A percentile compares a stretch with the other conserved stretches of the same genome.
These are phyloP conservation scores for Pogonocherus hispidulus DNA, from an alignment of 2,888 invertebrate genomes.

Conservation along the genomic window DNA sequence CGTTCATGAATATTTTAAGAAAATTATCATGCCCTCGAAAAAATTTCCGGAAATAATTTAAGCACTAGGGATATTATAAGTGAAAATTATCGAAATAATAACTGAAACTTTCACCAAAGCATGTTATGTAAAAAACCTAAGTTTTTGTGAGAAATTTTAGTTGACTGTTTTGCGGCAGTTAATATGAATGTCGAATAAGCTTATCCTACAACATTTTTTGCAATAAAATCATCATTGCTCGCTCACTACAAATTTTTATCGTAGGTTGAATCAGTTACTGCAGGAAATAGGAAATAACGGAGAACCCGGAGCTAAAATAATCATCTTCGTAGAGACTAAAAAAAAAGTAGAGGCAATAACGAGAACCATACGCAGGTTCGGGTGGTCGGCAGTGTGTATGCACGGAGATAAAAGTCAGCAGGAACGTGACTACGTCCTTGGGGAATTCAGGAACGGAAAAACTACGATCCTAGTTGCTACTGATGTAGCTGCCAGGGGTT, in stretches of 20 bases:
- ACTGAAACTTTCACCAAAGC: too few species aligned
- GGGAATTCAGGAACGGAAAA: conserved; percentile 90
- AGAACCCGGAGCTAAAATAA: conserved; percentile 89
- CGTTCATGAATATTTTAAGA: too few species aligned
- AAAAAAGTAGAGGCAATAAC: conserved; percentile 86
- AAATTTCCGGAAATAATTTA: too few species aligned
- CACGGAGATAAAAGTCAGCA: conserved; percentile 97
- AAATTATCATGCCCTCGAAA: too few species aligned
- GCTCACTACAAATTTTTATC: conserved; percentile 54
- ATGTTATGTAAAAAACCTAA: too few species aligned
- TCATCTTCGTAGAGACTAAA: conserved; percentile 97
- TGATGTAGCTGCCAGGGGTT: conserved; percentile 96
- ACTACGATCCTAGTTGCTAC: conserved; percentile 95
- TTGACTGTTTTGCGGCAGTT: too few species aligned
- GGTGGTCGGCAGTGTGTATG: conserved; percentile 86
- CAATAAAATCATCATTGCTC: too few species aligned
- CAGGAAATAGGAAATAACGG: conserved; percentile 85
- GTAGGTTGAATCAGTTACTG: conserved; percentile 80
- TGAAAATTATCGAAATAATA: too few species aligned
- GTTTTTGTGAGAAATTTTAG: too few species aligned
- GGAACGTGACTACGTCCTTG: conserved; percentile 92
- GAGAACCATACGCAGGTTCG: conserved; percentile 83
- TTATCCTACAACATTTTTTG: too few species aligned
- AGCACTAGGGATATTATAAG: too few species aligned
- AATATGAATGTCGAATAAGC: too few species aligned